Evolutionary conservation across 2,797 vertebrate genomes (phyloP).

Genomic region (Lagocephalus sceleratus): DNA sequence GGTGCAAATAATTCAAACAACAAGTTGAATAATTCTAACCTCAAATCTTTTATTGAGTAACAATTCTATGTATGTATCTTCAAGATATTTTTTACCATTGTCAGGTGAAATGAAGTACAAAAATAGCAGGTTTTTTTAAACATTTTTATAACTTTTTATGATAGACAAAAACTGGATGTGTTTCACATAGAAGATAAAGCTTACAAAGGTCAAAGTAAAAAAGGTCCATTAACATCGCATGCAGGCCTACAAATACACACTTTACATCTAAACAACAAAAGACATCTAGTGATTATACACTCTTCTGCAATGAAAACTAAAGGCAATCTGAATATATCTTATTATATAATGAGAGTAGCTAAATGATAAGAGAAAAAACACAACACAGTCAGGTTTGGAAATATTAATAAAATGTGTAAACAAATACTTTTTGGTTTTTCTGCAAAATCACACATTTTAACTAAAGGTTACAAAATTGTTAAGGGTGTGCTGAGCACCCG

Average conservation of each 20-base stretch:
- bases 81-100: conserved; percentile 43
- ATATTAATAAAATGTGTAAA: conserved; percentile 60
- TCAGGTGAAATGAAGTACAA: conserved; percentile 51
- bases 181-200: conserved; percentile 21
- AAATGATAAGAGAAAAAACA: conserved; percentile 34
- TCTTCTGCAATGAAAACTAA: no score
- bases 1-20: no score
- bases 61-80: conserved; percentile 38
- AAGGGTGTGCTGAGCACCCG: conserved; percentile 17
- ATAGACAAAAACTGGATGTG: conserved; percentile 12
- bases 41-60: conserved; percentile 58
- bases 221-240: conserved; percentile 10
- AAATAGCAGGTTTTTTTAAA: conserved; percentile 35
- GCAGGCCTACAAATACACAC: conserved; percentile 31
- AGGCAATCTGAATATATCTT: no score
- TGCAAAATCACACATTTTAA: conserved; percentile 2
- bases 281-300: conserved; percentile 27
- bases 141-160: conserved; percentile 28
- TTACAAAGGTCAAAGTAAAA: conserved; percentile 17
- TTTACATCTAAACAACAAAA: conserved; percentile 32
- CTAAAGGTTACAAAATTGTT: conserved; percentile 12
- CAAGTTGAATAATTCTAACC: no score
- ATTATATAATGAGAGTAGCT: no score
- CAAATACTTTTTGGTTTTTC: conserved; percentile 44
- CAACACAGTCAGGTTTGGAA: conserved; percentile 40